These are phyloP conservation scores for Mugil cephalus DNA, from an alignment of 2,113 vertebrate species.

Conservation along the genomic window DNA sequence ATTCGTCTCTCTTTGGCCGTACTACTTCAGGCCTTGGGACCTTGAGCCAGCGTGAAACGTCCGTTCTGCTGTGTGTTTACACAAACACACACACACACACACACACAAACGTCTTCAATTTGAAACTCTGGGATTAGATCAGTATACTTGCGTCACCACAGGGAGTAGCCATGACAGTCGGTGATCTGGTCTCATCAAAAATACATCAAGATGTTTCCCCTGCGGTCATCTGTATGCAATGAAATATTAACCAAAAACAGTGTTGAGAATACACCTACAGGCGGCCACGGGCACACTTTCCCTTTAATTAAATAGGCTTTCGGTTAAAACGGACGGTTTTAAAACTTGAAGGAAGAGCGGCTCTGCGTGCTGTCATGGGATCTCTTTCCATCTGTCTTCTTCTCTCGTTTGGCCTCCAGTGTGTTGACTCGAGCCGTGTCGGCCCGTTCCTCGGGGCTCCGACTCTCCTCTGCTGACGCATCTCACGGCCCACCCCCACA, in stretches of 20 bases:
- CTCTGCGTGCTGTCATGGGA: slow-evolving; percentile 1
- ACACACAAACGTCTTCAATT: background rate
- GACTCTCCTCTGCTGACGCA: slow-evolving; percentile 15
- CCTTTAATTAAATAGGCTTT: slow-evolving; percentile 22
- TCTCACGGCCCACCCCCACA: slow-evolving; percentile 12
- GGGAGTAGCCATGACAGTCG: slow-evolving; percentile 43
- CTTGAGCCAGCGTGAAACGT: background rate
- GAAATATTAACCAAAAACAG: slow-evolving; percentile 61
- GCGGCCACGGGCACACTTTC: slow-evolving; percentile 22
- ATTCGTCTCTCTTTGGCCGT: background rate
- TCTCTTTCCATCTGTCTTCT: slow-evolving; percentile 5
- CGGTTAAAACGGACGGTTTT: background rate
- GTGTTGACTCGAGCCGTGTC: slow-evolving; percentile 16
- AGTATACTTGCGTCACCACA: slow-evolving; percentile 44
- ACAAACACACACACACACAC: background rate
- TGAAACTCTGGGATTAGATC: slow-evolving; percentile 41
- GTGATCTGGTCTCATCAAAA: slow-evolving; percentile 69
- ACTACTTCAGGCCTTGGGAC: background rate
- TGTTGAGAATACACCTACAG: background rate
- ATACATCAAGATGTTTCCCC: slow-evolving; percentile 69
- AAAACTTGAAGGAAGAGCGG: background rate
- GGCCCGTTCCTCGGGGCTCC: slow-evolving; percentile 9
- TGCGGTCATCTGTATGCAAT: slow-evolving; percentile 53
- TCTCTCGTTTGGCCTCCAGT: slow-evolving; percentile 24
- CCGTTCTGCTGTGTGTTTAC: background rate